These are phyloP conservation scores for Ligdia adustata DNA, from an alignment of 2,888 invertebrate species.

Conservation along the genomic window DNA sequence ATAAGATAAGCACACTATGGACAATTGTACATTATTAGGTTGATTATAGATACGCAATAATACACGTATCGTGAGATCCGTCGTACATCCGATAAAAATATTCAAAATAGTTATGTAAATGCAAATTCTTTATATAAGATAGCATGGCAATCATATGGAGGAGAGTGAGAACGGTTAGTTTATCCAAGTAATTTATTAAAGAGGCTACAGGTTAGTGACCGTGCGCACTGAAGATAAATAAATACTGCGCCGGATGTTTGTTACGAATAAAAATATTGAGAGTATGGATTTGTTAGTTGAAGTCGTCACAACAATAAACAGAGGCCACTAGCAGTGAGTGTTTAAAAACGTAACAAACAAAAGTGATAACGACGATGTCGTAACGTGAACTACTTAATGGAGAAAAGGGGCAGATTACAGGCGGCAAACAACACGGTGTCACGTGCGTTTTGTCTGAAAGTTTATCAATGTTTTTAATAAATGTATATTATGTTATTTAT, in stretches of 20 bases:
- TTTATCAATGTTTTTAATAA: slow-evolving; percentile 1
- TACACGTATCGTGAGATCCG: too few species aligned
- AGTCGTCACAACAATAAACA: slow-evolving; percentile 35
- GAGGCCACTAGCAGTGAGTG: slow-evolving; percentile 14
- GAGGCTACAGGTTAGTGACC: slow-evolving; percentile 49
- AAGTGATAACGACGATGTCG: slow-evolving; percentile 35
- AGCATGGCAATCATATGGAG: slow-evolving; percentile 23
- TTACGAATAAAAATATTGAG: slow-evolving; percentile 37
- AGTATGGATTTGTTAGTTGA: slow-evolving; percentile 15
- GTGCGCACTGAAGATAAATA: slow-evolving; percentile 41
- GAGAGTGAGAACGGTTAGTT: slow-evolving; percentile 30
- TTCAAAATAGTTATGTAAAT: slow-evolving; percentile 29
- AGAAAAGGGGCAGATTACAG: slow-evolving; percentile 21
- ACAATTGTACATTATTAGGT: too few species aligned
- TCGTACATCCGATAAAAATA: too few species aligned
- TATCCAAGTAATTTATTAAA: slow-evolving; percentile 45
- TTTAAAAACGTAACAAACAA: slow-evolving; percentile 31
- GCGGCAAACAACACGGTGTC: slow-evolving; percentile 22
- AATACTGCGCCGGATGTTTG: slow-evolving; percentile 46
- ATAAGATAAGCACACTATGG: too few species aligned
- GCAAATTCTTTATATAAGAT: too few species aligned
- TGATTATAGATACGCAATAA: too few species aligned
- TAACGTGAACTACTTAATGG: slow-evolving; percentile 34
- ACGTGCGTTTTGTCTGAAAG: slow-evolving; percentile 9
- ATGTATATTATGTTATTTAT: slow-evolving; percentile 2